Evolutionary conservation across 2,888 invertebrate species (phyloP).

Genomic region (Diadegma fenestrale): DNA sequence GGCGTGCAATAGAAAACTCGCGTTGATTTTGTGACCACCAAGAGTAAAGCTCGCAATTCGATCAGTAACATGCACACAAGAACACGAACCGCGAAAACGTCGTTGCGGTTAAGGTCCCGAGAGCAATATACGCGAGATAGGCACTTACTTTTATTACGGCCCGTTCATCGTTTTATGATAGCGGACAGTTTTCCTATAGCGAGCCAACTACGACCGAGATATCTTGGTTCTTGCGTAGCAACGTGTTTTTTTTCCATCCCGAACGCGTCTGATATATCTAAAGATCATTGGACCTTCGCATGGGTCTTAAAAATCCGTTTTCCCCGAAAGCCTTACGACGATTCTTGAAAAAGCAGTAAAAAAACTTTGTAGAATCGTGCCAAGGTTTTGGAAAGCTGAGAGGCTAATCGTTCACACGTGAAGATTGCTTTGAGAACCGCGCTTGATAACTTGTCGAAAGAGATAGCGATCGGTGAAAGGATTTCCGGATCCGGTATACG

Average conservation of each 20-base stretch:
- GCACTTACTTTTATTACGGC: constrained; percentile 72
- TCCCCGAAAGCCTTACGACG: neutral
- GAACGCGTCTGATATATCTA: neutral
- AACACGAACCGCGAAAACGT: constrained; percentile 20
- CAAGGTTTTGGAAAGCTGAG: neutral
- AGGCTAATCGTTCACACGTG: neutral
- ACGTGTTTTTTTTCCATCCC: neutral
- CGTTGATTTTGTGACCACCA: constrained; percentile 39
- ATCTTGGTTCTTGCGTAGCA: constrained; percentile 30
- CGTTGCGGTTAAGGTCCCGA: constrained; percentile 36
- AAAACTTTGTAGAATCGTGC: neutral
- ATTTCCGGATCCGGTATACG: constrained; percentile 54
- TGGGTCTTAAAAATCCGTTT: neutral
- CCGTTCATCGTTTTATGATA: constrained; percentile 73
- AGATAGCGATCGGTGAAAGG: neutral
- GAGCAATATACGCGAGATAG: constrained; percentile 63
- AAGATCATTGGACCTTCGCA: neutral
- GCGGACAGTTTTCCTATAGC: constrained; percentile 62
- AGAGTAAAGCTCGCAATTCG: constrained; percentile 37
- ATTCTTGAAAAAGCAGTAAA: neutral
- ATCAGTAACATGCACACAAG: constrained; percentile 11
- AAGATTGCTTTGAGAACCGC: neutral
- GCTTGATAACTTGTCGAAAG: neutral
- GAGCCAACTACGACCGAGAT: constrained; percentile 17
- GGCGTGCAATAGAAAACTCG: neutral